These are phyloP conservation scores for Halocynthia aurantium DNA, from an alignment of 23 tunicate species.

Conservation along the genomic window DNA sequence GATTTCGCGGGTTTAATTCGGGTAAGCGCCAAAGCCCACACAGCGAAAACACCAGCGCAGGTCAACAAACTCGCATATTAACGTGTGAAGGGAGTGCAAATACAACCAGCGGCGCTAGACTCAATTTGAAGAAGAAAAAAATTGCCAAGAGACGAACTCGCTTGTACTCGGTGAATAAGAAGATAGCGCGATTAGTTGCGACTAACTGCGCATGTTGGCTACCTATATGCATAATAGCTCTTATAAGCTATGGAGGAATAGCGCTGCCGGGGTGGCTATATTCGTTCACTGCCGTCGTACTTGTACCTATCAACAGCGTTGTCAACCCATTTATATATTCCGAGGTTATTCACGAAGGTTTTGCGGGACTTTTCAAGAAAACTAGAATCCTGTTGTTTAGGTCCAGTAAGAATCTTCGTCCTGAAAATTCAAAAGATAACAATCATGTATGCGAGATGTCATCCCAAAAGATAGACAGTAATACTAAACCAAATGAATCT, in stretches of 20 bases:
- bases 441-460: too few relatives aligned
- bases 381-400: too few relatives aligned
- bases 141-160: too few relatives aligned
- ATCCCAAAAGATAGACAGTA: too few relatives aligned
- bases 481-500: too few relatives aligned
- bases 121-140: too few relatives aligned
- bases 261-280: slow-evolving; percentile 35
- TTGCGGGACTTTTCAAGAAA: neutral
- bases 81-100: too few relatives aligned
- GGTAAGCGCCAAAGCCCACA: neutral
- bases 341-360: neutral
- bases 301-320: slow-evolving; percentile 28
- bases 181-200: slow-evolving; percentile 26
- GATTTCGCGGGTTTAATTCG: neutral
- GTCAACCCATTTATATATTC: slow-evolving; percentile 10
- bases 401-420: too few relatives aligned
- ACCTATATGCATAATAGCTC: slow-evolving; percentile 31
- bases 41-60: neutral
- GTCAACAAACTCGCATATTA: too few relatives aligned
- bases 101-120: too few relatives aligned
- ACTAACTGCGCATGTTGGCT: slow-evolving; percentile 53
- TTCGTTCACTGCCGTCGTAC: slow-evolving; percentile 40
- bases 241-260: slow-evolving; percentile 24
- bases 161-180: neutral
- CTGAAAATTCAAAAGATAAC: too few relatives aligned